phyloP scores from a whole-genome alignment of 2,888 invertebrate genomes.

The Leptogaster cylindrica region DNA sequence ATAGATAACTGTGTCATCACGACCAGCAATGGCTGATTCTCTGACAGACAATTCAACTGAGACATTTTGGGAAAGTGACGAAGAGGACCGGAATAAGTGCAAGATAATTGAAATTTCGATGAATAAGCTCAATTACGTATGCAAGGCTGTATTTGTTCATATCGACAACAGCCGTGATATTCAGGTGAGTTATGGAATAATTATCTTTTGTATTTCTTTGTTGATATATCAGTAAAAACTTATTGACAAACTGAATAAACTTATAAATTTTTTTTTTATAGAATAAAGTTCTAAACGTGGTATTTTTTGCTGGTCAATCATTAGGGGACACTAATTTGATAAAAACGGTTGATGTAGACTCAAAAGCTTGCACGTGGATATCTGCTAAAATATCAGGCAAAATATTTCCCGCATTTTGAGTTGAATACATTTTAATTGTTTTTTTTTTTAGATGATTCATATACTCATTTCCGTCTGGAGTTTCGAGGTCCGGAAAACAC shows the following conservation, averaged over 20 bases:
- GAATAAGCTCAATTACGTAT: slow-evolving; percentile 64
- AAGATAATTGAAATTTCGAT: slow-evolving; percentile 79
- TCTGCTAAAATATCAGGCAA: slow-evolving; percentile 80
- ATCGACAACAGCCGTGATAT: slow-evolving; percentile 94
- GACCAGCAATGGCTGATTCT: slow-evolving; percentile 92
- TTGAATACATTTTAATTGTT: neutral
- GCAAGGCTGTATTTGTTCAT: slow-evolving; percentile 77
- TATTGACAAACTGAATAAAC: slow-evolving; percentile 5
- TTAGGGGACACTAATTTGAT: slow-evolving; percentile 81
- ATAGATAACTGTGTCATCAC: slow-evolving; percentile 85
- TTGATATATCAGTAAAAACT: neutral
- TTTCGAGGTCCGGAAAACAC: slow-evolving; percentile 91
- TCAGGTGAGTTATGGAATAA: slow-evolving; percentile 68
- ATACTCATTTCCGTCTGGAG: slow-evolving; percentile 77
- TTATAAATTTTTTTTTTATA: slow-evolving; percentile 58
- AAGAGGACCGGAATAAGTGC: slow-evolving; percentile 92
- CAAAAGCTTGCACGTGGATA: slow-evolving; percentile 87
- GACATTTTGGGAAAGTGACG: slow-evolving; percentile 99
- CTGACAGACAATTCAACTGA: slow-evolving; percentile 94
- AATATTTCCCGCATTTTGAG: slow-evolving; percentile 41
- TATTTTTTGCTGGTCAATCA: slow-evolving; percentile 84
- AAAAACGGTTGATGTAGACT: slow-evolving; percentile 84
- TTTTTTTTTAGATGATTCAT: slow-evolving; percentile 60
- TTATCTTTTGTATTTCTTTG: neutral
- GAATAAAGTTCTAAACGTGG: slow-evolving; percentile 87